Evolutionary conservation across 2,797 vertebrate species (phyloP).

Genomic region (Tangara arthus): DNA sequence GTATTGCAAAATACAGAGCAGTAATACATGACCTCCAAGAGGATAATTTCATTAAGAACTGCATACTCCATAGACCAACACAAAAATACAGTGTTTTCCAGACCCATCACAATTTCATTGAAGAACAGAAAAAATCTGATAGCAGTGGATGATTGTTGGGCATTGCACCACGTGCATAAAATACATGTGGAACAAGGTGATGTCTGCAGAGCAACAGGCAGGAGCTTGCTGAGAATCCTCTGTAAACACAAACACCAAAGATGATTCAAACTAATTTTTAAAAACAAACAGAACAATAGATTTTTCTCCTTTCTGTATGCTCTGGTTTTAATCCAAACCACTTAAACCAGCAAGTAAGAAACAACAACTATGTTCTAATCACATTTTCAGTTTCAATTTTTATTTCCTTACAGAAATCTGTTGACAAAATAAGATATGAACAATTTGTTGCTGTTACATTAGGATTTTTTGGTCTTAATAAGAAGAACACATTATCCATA

Average conservation of each 20-base stretch:
- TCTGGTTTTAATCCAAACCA: not conserved
- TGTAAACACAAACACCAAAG: not conserved
- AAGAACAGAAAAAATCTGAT: not conserved
- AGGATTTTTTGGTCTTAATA: not conserved
- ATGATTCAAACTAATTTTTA: not conserved
- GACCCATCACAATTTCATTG: not conserved
- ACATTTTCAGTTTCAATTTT: not conserved
- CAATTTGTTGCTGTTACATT: not conserved
- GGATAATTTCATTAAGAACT: not conserved
- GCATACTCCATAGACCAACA: not conserved
- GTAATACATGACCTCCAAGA: accelerated
- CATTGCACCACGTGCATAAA: not conserved
- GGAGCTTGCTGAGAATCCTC: not conserved
- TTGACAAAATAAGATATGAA: not conserved
- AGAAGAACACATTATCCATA: not conserved
- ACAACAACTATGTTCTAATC: not conserved
- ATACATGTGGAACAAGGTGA: not conserved
- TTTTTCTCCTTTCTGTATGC: not conserved
- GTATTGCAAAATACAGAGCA: not conserved
- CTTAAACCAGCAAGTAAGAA: not conserved
- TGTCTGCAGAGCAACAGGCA: not conserved
- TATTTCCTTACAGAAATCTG: not conserved
- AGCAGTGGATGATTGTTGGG: not conserved
- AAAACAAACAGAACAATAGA: not conserved
- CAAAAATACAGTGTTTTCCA: not conserved